Base-by-base conservation (phyloP, 2,113 vertebrate genomes). In the Oenanthe melanoleuca region DNA sequence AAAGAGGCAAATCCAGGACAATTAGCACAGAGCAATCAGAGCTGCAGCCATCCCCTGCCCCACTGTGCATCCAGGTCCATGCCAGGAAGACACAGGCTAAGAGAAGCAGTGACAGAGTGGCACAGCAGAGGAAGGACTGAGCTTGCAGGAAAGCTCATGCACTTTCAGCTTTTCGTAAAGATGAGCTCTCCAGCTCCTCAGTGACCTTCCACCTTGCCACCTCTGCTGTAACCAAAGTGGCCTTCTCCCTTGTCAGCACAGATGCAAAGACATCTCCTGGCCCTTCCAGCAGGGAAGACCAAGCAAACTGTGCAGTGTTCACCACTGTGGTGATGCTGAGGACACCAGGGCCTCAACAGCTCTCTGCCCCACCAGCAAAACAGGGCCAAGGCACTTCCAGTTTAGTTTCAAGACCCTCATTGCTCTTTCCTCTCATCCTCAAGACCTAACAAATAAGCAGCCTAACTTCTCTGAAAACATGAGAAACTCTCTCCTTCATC, bases 1-100 rank as follows among this genome's bases (percentile, higher is more conserved):
- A 97, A 89, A 94, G 71, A 85, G 78, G 77, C 31, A 93, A 2
- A 90, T 6, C 20, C 77, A 78, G 49, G 23, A 87, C 55, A 88
- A 60, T 96, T 2, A 95, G 88, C 55, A 56, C 24, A 47, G 24
- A 55, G 42, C 55, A 92, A 64, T 14, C 65, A 25, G 2, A 40
- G 49, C 61, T 63, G 34, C 67, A 69, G 72, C 47, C 60, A 44
- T 15, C n/a, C 44, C 9, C 34, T 2, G 0, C 50, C 65, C 63
- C 74, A 31, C 0, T 0, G 5, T 19, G 29, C 47, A 12, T 17
- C 44, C 44, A 31, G 34, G 63, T n/a, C 49, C 73, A 85, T 21
- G 45, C 22, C 42, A 70, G 64, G 33, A 83, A 90, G 59, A 80
- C 6, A 61, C 3, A 37, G 73, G 59, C 34, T 55, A 66, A 42